Base-by-base conservation (phyloP, 2,113 vertebrate species). In the Zosterops hypoxanthus region DNA sequence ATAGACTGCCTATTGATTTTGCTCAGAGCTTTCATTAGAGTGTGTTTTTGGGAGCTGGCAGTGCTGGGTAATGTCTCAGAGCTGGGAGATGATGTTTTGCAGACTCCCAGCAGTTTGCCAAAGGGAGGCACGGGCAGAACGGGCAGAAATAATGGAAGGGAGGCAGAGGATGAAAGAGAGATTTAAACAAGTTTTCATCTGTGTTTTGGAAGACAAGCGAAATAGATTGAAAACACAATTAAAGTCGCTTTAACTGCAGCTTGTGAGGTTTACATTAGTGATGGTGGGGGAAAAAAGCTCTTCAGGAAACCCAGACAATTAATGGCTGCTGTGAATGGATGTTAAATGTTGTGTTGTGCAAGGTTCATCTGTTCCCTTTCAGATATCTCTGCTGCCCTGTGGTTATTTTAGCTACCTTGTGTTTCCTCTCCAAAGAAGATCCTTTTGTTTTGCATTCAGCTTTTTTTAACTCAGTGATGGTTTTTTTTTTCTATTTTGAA, bases 311-410 rank as follows among this genome's bases (percentile, higher is more conserved):
- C 36, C 12, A 28, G 55, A 29, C 68, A 61, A 71, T 75, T 91
- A 83, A 22, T 36, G 63, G 50, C 79, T 93, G 53, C 69, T 86
- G 65, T 65, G 87, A 94, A 70, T 13, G 80, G 81, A 63, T 94
- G 83, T 84, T 49, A 59, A 72, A 52, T 42, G 79, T 36, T 92
- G 82, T 63, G 66, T 55, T 81, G 12, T 49, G 55, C 72, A 24
- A 47, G 88, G 93, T 88, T 97, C 88, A 79, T 81, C 84, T 89
- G 87, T 36, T 96, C 82, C 93, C 84, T 95, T 95, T 75, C 90
- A 88, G 96, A 86, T 75, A 77, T 36, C 93, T 78, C 20, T 29
- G 75, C 22, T 86, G 64, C 73, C 69, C 79, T 84, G 91, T 55
- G 64, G 82, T 82, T 90, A 16, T 91, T 87, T 86, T 60, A 41